Evolutionary conservation across 2,888 invertebrate species (phyloP).

Genomic region (Pinctada fucata): DNA sequence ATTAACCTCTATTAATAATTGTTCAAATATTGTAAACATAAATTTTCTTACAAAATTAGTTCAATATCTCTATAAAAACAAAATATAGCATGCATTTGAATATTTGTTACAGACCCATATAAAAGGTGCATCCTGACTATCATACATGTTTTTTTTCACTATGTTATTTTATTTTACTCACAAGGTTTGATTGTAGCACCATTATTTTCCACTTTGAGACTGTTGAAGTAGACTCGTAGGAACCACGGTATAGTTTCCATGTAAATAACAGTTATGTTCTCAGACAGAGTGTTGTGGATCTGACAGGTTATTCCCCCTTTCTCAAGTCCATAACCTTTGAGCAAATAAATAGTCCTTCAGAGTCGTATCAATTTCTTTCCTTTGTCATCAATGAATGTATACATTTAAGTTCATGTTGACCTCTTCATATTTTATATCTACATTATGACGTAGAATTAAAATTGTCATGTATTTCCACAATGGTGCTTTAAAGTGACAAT

Average conservation of each 20-base stretch:
- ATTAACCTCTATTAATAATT: no score
- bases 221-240: constrained; percentile 88
- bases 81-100: no score
- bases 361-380: background rate
- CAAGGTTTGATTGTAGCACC: constrained; percentile 60
- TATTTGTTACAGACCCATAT: no score
- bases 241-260: constrained; percentile 88
- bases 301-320: constrained; percentile 92
- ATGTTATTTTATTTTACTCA: constrained; percentile 44
- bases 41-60: no score
- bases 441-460: no score
- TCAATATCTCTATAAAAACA: no score
- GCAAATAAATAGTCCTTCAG: background rate
- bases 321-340: constrained; percentile 91
- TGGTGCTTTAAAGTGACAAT: no score
- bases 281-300: constrained; percentile 84
- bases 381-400: no score
- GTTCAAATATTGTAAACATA: no score
- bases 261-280: constrained; percentile 85
- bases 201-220: constrained; percentile 83
- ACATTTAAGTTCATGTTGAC: background rate
- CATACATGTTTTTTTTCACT: no score
- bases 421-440: background rate
- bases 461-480: no score
- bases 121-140: no score